These are phyloP conservation scores for Ormyrus labotus DNA, from an alignment of 2,888 invertebrate species.

Conservation along the genomic window DNA sequence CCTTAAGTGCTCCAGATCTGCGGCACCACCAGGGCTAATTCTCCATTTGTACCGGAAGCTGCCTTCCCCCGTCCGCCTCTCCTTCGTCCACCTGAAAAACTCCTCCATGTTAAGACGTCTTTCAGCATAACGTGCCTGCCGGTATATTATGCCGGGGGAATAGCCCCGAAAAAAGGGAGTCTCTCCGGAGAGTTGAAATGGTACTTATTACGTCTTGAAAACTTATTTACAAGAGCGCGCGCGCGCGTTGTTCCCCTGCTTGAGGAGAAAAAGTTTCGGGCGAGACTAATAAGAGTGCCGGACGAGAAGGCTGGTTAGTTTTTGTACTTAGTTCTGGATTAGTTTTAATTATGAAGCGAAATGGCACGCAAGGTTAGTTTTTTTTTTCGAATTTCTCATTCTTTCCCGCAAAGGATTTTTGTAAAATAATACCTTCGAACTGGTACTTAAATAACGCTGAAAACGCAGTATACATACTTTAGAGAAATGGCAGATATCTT, in stretches of 20 bases:
- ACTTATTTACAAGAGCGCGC: constrained; percentile 61
- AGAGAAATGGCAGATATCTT: no score
- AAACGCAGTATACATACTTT: no score
- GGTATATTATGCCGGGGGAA: background rate
- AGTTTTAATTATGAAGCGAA: background rate
- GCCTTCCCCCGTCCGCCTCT: background rate
- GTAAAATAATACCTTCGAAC: no score
- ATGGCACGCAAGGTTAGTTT: no score
- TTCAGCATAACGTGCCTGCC: background rate
- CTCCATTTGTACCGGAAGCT: constrained; percentile 39
- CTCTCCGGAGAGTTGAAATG: constrained; percentile 54
- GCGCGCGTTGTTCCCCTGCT: constrained; percentile 53
- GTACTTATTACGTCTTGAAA: constrained; percentile 48
- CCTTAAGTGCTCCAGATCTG: constrained; percentile 8
- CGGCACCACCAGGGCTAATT: constrained; percentile 31
- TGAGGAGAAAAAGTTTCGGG: constrained; percentile 23
- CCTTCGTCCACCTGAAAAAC: constrained; percentile 20
- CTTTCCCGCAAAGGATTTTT: no score
- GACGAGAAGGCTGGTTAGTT: background rate
- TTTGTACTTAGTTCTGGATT: background rate
- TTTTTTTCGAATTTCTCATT: no score
- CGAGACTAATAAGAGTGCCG: constrained; percentile 13
- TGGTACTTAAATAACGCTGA: no score
- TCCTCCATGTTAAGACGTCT: constrained; percentile 43
- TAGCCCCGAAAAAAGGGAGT: constrained; percentile 28